Evolutionary conservation across 2,113 vertebrate genomes (phyloP).

Genomic region (Clarias gariepinus): DNA sequence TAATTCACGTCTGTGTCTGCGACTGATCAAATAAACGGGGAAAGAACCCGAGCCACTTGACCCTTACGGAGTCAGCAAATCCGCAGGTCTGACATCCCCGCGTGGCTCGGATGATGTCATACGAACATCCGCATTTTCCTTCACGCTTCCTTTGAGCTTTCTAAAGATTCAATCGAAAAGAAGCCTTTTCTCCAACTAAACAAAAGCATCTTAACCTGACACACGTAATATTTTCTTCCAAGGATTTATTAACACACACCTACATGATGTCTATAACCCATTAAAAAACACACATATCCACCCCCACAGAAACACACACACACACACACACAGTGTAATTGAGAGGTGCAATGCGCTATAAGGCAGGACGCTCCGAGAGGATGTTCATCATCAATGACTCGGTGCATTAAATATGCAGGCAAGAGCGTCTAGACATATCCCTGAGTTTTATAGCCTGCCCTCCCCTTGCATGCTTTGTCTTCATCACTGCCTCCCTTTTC

Average conservation of each 20-base stretch:
- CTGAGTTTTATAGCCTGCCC: slow-evolving; percentile 28
- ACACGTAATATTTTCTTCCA: neutral
- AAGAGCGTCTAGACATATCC: slow-evolving; percentile 39
- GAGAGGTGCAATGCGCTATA: neutral
- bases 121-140: neutral
- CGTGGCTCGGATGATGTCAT: slow-evolving; percentile 29
- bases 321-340: neutral
- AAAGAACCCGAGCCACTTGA: slow-evolving; percentile 10
- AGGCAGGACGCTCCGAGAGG: neutral
- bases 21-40: slow-evolving; percentile 40
- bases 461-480: neutral
- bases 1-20: slow-evolving; percentile 44
- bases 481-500: neutral
- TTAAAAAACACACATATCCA: neutral
- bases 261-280: neutral
- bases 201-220: too few relatives aligned
- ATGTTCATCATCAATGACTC: slow-evolving; percentile 29
- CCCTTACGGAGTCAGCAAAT: slow-evolving; percentile 46
- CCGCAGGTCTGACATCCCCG: slow-evolving; percentile 30
- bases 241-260: neutral
- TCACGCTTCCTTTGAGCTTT: neutral
- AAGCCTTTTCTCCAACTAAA: neutral
- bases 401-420: slow-evolving; percentile 15
- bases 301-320: neutral
- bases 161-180: neutral